A percentile compares a stretch with the other conserved stretches of the same genome.
Evolutionary conservation across 2,888 invertebrate genomes (phyloP).

Genomic region (Chloroclystis v-ata): DNA sequence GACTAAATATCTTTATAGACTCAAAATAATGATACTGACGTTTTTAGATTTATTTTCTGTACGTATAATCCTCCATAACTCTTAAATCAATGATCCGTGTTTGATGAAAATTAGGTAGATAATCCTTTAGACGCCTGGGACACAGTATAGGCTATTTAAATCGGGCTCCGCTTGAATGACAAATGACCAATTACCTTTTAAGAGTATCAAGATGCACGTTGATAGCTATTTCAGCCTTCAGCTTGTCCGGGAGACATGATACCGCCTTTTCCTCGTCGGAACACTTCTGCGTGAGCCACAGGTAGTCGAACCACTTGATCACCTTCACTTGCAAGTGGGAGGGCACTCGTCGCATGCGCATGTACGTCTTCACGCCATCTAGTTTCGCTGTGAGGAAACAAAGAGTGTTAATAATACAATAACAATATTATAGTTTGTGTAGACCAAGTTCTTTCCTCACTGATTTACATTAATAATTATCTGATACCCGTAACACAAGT

Average conservation of each 20-base stretch:
- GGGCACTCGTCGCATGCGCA: constrained; percentile 97
- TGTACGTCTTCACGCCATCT: constrained; percentile 99
- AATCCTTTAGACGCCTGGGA: no score
- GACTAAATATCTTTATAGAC: no score
- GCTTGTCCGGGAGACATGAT: constrained; percentile 96
- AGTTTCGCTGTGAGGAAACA: constrained; percentile 92
- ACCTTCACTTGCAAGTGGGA: constrained; percentile 96
- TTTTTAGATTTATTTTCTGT: no score
- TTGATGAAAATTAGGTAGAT: no score
- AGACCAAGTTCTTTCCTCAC: no score
- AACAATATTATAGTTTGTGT: neutral
- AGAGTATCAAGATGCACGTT: constrained; percentile 99
- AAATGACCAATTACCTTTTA: constrained; percentile 80
- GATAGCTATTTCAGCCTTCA: constrained; percentile 99
- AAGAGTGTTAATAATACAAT: neutral
- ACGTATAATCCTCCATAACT: no score
- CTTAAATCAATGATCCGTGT: no score
- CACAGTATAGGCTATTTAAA: no score
- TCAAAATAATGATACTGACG: no score
- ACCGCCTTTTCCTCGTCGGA: constrained; percentile 98
- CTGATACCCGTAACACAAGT: no score
- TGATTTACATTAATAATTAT: no score
- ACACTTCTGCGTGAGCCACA: constrained; percentile 99
- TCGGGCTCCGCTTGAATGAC: no score
- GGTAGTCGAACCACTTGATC: constrained; percentile 99